Conservation (phyloP, 1,140 invertebrate genomes). For the Fragariocoptes setiger region DNA sequence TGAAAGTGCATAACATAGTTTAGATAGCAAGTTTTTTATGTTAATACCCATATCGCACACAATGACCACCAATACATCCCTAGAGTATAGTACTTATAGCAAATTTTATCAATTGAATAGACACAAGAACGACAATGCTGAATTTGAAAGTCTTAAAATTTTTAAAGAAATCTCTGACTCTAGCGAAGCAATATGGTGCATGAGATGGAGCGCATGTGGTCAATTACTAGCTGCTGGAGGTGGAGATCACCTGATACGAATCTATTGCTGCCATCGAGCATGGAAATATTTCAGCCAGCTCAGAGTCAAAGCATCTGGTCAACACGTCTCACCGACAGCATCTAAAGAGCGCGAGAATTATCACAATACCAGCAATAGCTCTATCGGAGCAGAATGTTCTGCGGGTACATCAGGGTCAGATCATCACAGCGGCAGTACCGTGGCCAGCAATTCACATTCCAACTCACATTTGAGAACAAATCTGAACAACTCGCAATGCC, state of each 20-base stretch:
- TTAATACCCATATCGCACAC: not conserved
- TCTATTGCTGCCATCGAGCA: slow-evolving; percentile 21
- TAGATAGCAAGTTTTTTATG: no score
- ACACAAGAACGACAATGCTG: slow-evolving; percentile 8
- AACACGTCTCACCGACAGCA: slow-evolving; percentile 9
- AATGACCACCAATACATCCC: not conserved
- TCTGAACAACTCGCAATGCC: not conserved
- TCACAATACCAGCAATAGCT: no score
- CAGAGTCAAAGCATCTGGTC: slow-evolving; percentile 9
- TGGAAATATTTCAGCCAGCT: slow-evolving; percentile 11
- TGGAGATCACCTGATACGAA: slow-evolving; percentile 20
- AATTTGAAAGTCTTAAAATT: slow-evolving; percentile 9
- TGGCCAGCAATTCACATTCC: slow-evolving; percentile 3
- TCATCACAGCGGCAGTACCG: slow-evolving; percentile 1
- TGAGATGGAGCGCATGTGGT: slow-evolving; percentile 20
- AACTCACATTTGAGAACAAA: not conserved
- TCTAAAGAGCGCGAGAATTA: slow-evolving; percentile 10
- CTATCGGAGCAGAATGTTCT: slow-evolving; percentile 1
- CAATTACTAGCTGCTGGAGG: slow-evolving; percentile 22
- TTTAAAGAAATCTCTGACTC: slow-evolving; percentile 11
- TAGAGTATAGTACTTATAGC: not conserved
- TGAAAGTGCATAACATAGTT: no score
- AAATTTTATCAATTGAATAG: not conserved
- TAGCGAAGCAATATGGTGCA: slow-evolving; percentile 20
- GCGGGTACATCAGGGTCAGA: not conserved